Evolutionary conservation across 2,797 vertebrate genomes (phyloP).

Genomic region (Crocodylus rhombifer): DNA sequence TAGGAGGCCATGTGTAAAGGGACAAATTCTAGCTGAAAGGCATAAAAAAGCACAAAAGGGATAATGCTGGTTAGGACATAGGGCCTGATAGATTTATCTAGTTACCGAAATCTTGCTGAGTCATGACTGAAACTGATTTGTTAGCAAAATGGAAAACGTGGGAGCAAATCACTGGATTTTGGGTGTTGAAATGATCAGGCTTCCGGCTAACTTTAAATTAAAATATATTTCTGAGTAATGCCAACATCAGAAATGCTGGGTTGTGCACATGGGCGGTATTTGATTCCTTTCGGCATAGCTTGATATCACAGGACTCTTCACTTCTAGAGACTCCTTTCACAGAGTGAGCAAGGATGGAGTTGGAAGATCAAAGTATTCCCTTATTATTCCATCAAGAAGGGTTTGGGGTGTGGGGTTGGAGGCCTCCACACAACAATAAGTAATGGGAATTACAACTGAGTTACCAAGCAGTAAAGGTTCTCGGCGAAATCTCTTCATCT

Average conservation of each 20-base stretch:
- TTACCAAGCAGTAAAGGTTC: constrained; percentile 46
- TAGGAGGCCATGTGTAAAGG: constrained; percentile 30
- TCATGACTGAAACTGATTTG: not conserved
- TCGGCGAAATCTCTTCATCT: constrained; percentile 65
- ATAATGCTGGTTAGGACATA: constrained; percentile 34
- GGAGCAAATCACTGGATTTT: not conserved
- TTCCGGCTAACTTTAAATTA: not conserved
- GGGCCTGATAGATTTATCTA: not conserved
- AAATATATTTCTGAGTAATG: constrained; percentile 15
- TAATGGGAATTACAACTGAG: constrained; percentile 58
- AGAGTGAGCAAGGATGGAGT: constrained; percentile 53
- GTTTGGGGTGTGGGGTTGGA: constrained; percentile 21
- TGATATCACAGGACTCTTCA: constrained; percentile 1
- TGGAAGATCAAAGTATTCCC: constrained; percentile 45
- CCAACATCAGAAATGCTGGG: not conserved
- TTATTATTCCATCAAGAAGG: constrained; percentile 57
- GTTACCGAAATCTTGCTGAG: constrained; percentile 13
- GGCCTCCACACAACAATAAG: constrained; percentile 44
- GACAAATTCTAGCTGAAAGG: constrained; percentile 39
- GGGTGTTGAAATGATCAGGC: not conserved
- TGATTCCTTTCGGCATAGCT: not conserved
- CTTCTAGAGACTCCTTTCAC: constrained; percentile 51
- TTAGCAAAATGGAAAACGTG: not conserved
- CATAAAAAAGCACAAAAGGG: not conserved
- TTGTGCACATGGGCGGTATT: not conserved